Evolutionary conservation across 2,797 vertebrate species (phyloP).

Genomic region (Numenius phaeopus): DNA sequence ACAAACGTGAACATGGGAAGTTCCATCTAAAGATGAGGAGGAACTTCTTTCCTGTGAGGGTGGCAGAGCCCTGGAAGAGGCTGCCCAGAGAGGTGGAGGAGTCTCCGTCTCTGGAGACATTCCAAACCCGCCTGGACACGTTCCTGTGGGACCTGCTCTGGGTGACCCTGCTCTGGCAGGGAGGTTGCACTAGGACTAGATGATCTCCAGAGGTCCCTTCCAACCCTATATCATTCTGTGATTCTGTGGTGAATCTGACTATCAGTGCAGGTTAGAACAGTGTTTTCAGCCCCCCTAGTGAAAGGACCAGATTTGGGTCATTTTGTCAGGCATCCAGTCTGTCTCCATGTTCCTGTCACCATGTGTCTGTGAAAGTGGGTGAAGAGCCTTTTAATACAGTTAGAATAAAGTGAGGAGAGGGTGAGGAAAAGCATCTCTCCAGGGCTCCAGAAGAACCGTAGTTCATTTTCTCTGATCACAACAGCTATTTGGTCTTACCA

Average conservation of each 20-base stretch:
- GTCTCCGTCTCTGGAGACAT: too few relatives aligned
- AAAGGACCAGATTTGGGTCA: background rate
- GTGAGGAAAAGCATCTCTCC: background rate
- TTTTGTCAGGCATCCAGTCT: background rate
- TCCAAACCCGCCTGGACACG: too few relatives aligned
- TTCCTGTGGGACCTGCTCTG: too few relatives aligned
- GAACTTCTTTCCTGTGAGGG: too few relatives aligned
- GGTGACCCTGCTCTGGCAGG: too few relatives aligned
- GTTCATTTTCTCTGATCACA: background rate
- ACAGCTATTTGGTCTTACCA: background rate
- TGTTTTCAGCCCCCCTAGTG: background rate
- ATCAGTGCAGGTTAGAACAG: background rate
- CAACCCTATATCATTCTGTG: too few relatives aligned
- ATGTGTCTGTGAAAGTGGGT: background rate
- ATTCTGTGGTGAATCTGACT: background rate
- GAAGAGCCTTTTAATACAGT: background rate
- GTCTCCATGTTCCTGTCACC: background rate
- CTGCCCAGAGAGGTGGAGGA: too few relatives aligned
- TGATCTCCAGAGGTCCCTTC: too few relatives aligned
- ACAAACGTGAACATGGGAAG: too few relatives aligned
- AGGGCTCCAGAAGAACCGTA: background rate
- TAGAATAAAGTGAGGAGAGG: background rate
- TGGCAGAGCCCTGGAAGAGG: too few relatives aligned
- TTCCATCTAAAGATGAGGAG: too few relatives aligned
- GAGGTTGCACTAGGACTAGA: too few relatives aligned